These are phyloP conservation scores for Nymphalis io DNA, from an alignment of 1,140 invertebrate species.

Conservation along the genomic window DNA sequence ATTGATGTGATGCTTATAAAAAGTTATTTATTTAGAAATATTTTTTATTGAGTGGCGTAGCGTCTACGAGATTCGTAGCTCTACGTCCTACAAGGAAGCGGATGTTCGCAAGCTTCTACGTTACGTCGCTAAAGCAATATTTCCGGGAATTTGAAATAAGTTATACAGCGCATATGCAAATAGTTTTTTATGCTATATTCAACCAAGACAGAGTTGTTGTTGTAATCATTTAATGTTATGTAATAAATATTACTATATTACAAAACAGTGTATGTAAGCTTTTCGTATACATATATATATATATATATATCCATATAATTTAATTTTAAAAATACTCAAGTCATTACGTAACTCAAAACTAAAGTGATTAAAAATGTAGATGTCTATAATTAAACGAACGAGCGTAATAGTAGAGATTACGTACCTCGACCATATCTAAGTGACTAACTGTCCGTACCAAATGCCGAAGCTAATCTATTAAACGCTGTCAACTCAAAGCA, in stretches of 20 bases:
- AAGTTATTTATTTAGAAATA: not conserved
- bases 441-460: conserved; percentile 37
- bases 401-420: conserved; percentile 32
- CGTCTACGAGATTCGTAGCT: conserved; percentile 65
- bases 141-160: conserved; percentile 14
- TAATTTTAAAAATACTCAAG: conserved; percentile 8
- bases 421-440: conserved; percentile 23
- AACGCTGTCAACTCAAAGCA: conserved; percentile 41
- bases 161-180: not conserved
- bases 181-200: not conserved
- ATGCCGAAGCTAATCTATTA: conserved; percentile 49
- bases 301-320: not conserved
- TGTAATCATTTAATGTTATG: not conserved
- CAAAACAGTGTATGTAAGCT: too few relatives aligned
- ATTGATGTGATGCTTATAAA: not conserved
- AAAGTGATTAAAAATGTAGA: conserved; percentile 28
- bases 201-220: not conserved
- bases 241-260: not conserved
- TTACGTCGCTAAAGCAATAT: conserved; percentile 16
- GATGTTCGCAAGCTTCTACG: conserved; percentile 27
- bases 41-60: conserved; percentile 36
- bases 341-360: conserved; percentile 32
- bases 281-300: too few relatives aligned
- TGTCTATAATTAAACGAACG: conserved; percentile 29
- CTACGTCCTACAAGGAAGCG: conserved; percentile 46